Base-by-base conservation (phyloP, 2,888 invertebrate genomes). In the Drepanosiphum platanoidis region DNA sequence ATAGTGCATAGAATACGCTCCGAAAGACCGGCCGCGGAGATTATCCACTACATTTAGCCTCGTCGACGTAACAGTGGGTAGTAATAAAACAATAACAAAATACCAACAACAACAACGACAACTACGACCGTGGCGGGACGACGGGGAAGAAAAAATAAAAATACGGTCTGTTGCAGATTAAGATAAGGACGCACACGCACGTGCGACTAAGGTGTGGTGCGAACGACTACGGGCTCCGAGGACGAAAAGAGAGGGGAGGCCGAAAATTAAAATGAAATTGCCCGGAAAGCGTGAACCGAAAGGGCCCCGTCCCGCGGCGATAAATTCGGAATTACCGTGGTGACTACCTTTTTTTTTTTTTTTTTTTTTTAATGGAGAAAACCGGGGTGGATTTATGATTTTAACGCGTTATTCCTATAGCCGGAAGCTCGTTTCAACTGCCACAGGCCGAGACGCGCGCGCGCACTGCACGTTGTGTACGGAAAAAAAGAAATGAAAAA, bases 211-310 rank as follows among this genome's bases (percentile, higher is more conserved):
- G 15, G 13, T 13, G 13, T 18, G 64, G 64, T 64, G 18, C 22
- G 64, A 64, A 64, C 30, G 30, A 61, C 27, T 61, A 61, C 61
- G n/a, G 52, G 18, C 18, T 52, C 27, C 27, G 61, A 2, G 3
- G 61, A 27, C 61, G 61, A n/a, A 22, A 22, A 27, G 30, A 64
- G 64, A 9, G 27, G n/a, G 42, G 39, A 58, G 72, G 39, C 11
- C 36, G 82, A 72, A 82, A 74, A 82, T 74, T 82, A 82, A 82
- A 82, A 82, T 64, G 39, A 72, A 82, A 82, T 82, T 82, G 82
- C 82, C 74, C 74, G 82, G 74, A 82, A 82, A 82, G 64, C 74
- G 82, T 82, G 64, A 82, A 82, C 82, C 32, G 64, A 82, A 71
- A 74, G 74, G 58, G n/a, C 52, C 42, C 64, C 30, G 82, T 64